Conservation (phyloP, 2,797 vertebrate species). For the Tokudaia tokunoshimensis region DNA sequence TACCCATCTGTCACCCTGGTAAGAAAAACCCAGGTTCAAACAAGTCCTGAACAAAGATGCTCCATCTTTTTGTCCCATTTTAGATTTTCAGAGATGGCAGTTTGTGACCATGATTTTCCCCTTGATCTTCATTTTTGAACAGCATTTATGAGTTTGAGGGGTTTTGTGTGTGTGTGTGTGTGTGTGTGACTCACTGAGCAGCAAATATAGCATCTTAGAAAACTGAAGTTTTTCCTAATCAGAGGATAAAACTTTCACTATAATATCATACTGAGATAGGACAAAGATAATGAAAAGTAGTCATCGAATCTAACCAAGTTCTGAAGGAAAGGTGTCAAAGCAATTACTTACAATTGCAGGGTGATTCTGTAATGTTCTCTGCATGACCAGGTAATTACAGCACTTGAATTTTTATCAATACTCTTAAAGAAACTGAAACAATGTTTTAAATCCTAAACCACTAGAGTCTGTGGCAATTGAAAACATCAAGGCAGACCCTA, state of each 20-base stretch:
- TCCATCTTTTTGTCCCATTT: conserved; percentile 50
- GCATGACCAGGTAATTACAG: not conserved
- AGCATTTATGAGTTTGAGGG: conserved; percentile 33
- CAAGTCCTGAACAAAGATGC: not conserved
- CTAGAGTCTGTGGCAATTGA: conserved; percentile 19
- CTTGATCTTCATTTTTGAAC: not conserved
- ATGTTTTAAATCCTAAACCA: not conserved
- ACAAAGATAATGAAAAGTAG: not conserved
- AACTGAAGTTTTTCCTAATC: conserved; percentile 50
- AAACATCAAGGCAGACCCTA: not conserved
- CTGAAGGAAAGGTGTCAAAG: conserved; percentile 12
- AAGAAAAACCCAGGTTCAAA: conserved; percentile 37
- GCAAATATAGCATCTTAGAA: conserved; percentile 52
- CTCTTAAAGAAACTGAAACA: conserved; percentile 13
- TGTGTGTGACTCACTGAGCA: conserved; percentile 43
- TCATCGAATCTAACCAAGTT: not conserved
- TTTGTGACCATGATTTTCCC: conserved; percentile 25
- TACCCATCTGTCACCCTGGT: not conserved
- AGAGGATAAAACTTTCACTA: conserved; percentile 32
- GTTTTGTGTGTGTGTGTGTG: not conserved
- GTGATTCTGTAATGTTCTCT: not conserved
- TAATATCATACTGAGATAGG: not conserved
- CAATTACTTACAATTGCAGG: not conserved
- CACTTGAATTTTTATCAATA: not conserved
- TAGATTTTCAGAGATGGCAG: conserved; percentile 41